These are phyloP conservation scores for Chiloscyllium punctatum DNA, from an alignment of 2,797 vertebrate species.

Conservation along the genomic window DNA sequence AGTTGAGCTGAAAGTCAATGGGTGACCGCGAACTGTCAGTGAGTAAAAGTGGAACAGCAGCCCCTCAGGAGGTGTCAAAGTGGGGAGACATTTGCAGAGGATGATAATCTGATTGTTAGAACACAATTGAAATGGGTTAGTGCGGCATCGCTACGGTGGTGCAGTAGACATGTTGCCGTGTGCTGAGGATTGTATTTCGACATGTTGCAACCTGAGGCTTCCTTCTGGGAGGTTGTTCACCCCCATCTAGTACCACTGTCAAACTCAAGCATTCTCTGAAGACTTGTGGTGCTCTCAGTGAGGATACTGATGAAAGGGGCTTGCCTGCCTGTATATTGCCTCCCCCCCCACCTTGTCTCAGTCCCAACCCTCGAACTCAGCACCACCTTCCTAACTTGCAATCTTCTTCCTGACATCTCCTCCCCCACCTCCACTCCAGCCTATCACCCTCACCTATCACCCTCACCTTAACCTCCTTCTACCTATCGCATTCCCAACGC, in stretches of 20 bases:
- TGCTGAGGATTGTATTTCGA: neutral
- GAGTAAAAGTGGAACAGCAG: neutral
- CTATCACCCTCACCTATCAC: too few species aligned
- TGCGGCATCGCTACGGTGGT: neutral
- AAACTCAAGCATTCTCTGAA: neutral
- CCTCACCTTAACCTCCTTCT: too few species aligned
- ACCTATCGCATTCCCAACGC: too few species aligned
- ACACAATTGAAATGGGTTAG: neutral
- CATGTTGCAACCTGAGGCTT: neutral
- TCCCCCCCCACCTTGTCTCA: too few species aligned
- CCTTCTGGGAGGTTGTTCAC: neutral
- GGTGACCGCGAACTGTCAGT: neutral
- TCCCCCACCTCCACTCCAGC: too few species aligned
- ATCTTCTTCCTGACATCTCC: too few species aligned
- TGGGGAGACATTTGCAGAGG: neutral
- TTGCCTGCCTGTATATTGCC: neutral
- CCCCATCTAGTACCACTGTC: neutral
- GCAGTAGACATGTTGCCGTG: neutral
- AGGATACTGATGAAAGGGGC: neutral
- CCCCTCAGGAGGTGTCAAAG: neutral
- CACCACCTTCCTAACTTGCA: too few species aligned
- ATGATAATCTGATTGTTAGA: neutral
- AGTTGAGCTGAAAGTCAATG: too few species aligned
- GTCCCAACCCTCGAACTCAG: too few species aligned
- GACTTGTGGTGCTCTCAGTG: neutral